A percentile compares a stretch with the other conserved stretches of the same genome.
Evolutionary conservation across 2,888 invertebrate species (phyloP).

Genomic region (Lasioglossum malachurum): DNA sequence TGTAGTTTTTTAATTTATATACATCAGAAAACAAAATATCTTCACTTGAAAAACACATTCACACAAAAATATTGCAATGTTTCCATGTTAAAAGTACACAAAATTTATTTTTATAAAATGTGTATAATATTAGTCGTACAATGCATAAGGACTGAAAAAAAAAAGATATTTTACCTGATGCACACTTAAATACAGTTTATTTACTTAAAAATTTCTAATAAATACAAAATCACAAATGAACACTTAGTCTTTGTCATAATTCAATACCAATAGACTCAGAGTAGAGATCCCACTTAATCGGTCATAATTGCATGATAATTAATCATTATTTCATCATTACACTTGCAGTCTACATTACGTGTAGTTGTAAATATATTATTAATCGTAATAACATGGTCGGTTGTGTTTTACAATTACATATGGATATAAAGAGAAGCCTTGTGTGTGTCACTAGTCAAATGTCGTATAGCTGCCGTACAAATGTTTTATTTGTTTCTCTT

Average conservation of each 20-base stretch:
- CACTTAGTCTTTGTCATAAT: conserved; percentile 84
- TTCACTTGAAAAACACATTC: neutral
- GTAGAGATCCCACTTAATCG: conserved; percentile 72
- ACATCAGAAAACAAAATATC: neutral
- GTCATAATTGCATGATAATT: conserved; percentile 78
- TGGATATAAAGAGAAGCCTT: conserved; percentile 80
- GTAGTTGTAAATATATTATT: conserved; percentile 77
- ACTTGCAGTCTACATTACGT: conserved; percentile 81
- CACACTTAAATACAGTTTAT: conserved; percentile 84
- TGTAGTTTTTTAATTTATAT: too few species aligned
- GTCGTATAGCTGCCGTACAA: conserved; percentile 78
- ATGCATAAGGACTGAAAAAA: conserved; percentile 26
- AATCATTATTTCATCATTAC: conserved; percentile 81
- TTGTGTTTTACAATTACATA: conserved; percentile 79
- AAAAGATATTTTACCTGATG: conserved; percentile 63
- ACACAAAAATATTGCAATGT: conserved; percentile 2
- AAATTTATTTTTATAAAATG: conserved; percentile 9
- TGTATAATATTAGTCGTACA: conserved; percentile 13
- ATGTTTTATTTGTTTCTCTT: conserved; percentile 75
- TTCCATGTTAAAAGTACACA: conserved; percentile 11
- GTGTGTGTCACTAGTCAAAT: conserved; percentile 74
- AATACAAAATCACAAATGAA: conserved; percentile 85
- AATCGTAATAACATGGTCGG: conserved; percentile 81
- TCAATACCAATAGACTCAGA: conserved; percentile 79
- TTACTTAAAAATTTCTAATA: conserved; percentile 84